phyloP scores from a whole-genome alignment of 2,113 vertebrate genomes.

The Sceloporus tristichus region DNA sequence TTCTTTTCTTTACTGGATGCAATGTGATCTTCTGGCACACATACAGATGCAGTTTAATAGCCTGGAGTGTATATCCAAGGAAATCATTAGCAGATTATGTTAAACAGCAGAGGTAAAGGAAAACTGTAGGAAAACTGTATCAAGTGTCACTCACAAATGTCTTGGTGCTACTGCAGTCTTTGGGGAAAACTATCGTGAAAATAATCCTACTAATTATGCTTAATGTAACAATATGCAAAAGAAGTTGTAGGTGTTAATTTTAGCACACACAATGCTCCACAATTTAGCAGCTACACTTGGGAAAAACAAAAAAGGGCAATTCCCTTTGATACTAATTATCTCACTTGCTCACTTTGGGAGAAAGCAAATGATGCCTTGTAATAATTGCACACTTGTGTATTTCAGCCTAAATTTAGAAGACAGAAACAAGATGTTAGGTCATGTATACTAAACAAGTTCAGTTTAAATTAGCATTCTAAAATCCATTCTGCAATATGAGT shows the following conservation, averaged over 20 bases:
- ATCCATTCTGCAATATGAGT: background rate
- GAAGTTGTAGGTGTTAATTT: constrained; percentile 13
- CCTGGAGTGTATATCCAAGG: background rate
- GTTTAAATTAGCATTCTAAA: background rate
- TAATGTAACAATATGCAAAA: background rate
- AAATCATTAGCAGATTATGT: background rate
- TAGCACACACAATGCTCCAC: background rate
- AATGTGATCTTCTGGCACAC: background rate
- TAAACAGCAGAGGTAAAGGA: background rate
- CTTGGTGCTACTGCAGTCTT: background rate
- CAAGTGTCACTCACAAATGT: background rate
- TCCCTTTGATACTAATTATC: constrained; percentile 25
- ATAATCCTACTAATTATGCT: constrained; percentile 20
- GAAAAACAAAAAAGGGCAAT: background rate
- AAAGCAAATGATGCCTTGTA: background rate
- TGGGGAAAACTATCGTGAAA: constrained; percentile 2
- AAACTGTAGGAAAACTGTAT: background rate
- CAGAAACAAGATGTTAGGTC: background rate
- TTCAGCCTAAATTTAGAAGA: background rate
- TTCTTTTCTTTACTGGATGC: background rate
- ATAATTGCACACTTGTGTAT: background rate
- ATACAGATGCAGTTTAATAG: background rate
- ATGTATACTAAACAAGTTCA: background rate
- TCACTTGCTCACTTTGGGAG: constrained; percentile 12
- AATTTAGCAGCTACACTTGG: constrained; percentile 8